Evolutionary conservation across 2,113 vertebrate genomes (phyloP), one percentile per base, ranked within the genome.

Genomic region (Oreocharis arfaki): DNA sequence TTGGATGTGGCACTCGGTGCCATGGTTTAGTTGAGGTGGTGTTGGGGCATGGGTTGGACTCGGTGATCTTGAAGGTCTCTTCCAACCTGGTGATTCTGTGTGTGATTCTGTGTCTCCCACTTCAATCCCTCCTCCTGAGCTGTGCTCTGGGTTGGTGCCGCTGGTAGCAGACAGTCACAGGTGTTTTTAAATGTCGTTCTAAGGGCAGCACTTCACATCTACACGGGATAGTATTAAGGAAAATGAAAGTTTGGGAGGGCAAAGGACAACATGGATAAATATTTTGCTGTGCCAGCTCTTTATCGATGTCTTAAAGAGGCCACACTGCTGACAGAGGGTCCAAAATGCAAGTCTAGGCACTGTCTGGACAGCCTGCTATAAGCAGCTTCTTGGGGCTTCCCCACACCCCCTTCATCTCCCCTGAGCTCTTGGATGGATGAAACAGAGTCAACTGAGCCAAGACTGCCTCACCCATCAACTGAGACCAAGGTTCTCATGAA

Each of bases 111-210:
- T 32, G 27, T 42, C 33, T 73, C 63, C 13, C 22, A 9, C 18
- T 50, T 69, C 26, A 33, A 0, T 21, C 26, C 63, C 14, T 65
- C 32, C 10, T 33, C 41, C 46, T 65, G 9, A 35, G 1, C 19
- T 32, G 7, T 67, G 16, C 6, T 81, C 52, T 47, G 28, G 15
- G 27, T 17, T 56, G 21, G 18, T 78, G 28, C 5, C 28, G 6
- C 16, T 18, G 5, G 26, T 10, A 30, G 23, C 13, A 41, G 32
- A 14, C 8, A 61, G 19, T 10, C 27, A 16, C 41, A 41, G 23
- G 5, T 22, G 28, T 41, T 60, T 68, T 11, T n/a, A n/a, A 17
- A 1, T 42, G 16, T 20, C 1, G 0, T 53, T n/a, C 15, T 46
- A 26, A 77, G 8, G 15, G 22, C 75, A 71, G 19, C 10, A 60